Evolutionary conservation across 2,113 vertebrate species (phyloP).

Genomic region (Lepus europaeus): DNA sequence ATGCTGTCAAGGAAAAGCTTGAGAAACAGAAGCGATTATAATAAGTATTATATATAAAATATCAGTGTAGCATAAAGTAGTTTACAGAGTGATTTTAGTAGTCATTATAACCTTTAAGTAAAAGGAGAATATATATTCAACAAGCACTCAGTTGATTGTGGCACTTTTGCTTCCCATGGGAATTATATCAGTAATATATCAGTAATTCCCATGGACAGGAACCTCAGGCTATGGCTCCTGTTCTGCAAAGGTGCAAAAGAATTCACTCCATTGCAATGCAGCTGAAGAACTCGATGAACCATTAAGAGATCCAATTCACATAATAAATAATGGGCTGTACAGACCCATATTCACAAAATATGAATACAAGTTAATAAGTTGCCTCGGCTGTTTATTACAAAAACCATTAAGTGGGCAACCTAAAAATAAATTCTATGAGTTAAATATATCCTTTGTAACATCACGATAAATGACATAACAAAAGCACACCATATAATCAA

Average conservation of each 20-base stretch:
- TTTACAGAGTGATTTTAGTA: neutral
- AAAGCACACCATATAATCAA: slow-evolving; percentile 61
- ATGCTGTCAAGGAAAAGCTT: neutral
- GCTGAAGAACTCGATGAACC: slow-evolving; percentile 69
- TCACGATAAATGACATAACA: slow-evolving; percentile 78
- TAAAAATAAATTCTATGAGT: slow-evolving; percentile 69
- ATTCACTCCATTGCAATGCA: neutral
- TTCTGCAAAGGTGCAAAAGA: slow-evolving; percentile 61
- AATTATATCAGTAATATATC: neutral
- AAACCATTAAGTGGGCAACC: slow-evolving; percentile 72
- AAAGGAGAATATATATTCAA: neutral
- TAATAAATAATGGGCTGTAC: slow-evolving; percentile 44
- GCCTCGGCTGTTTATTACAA: slow-evolving; percentile 73
- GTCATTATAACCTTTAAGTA: neutral
- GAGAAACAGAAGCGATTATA: neutral
- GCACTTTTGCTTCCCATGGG: neutral
- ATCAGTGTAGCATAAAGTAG: neutral
- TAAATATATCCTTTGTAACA: slow-evolving; percentile 74
- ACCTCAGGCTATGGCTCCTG: neutral
- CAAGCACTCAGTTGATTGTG: neutral
- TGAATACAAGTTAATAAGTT: slow-evolving; percentile 60
- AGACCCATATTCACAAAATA: slow-evolving; percentile 52
- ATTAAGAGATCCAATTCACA: slow-evolving; percentile 62
- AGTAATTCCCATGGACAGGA: slow-evolving; percentile 9
- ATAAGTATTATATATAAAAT: neutral